Evolutionary conservation across 2,888 invertebrate genomes (phyloP).

Genomic region (Tiphia femorata): DNA sequence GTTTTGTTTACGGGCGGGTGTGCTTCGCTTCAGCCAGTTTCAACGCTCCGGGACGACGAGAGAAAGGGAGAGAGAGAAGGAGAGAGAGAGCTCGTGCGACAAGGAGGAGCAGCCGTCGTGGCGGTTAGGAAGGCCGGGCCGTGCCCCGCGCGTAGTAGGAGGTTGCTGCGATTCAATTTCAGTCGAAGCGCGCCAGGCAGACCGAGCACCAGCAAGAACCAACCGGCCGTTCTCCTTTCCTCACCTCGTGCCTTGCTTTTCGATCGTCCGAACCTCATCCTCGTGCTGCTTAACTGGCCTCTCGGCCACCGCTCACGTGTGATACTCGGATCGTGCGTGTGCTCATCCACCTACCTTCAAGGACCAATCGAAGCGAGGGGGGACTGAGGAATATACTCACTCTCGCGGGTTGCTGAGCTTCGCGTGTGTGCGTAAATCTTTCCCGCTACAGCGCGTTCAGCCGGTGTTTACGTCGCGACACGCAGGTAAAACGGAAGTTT

Average conservation of each 20-base stretch:
- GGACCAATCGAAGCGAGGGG: too few species aligned
- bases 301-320: not conserved
- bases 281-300: not conserved
- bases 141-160: conserved; percentile 33
- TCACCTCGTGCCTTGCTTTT: conserved; percentile 25
- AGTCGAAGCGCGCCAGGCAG: conserved; percentile 61
- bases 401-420: not conserved
- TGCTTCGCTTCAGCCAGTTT: conserved; percentile 2
- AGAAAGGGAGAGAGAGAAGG: too few species aligned
- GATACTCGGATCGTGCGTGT: not conserved
- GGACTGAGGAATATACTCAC: not conserved
- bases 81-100: conserved; percentile 8
- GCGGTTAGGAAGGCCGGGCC: conserved; percentile 35
- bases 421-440: not conserved
- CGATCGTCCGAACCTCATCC: conserved; percentile 1
- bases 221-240: conserved; percentile 35
- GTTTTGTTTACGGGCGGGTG: conserved; percentile 29
- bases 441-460: too few species aligned
- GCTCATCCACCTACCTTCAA: not conserved
- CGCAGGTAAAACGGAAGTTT: too few species aligned
- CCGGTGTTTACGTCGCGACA: too few species aligned
- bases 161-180: conserved; percentile 59
- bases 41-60: too few species aligned
- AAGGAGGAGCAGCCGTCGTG: conserved; percentile 6
- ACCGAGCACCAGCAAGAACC: conserved; percentile 45